Evolutionary conservation across 2,888 invertebrate genomes (phyloP).

Genomic region (Heliconius ismenius): DNA sequence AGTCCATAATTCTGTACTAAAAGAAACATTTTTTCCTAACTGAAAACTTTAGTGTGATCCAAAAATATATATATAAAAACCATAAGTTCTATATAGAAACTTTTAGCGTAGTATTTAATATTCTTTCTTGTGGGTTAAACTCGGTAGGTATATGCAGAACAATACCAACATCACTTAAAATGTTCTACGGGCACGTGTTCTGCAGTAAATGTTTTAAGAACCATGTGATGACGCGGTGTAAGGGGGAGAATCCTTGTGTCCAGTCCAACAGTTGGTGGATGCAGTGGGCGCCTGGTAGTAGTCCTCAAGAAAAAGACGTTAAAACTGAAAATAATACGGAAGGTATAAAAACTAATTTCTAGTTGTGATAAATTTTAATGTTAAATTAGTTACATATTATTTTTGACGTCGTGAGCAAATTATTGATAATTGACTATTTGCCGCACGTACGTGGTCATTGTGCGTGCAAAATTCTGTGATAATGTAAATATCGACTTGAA

Average conservation of each 20-base stretch:
- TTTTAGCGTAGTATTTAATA: no score
- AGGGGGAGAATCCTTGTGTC: constrained; percentile 60
- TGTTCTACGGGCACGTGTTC: constrained; percentile 78
- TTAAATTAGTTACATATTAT: no score
- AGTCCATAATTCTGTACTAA: no score
- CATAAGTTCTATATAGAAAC: no score
- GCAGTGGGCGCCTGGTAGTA: constrained; percentile 66
- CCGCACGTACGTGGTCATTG: no score
- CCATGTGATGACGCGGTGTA: constrained; percentile 65
- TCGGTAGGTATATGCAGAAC: constrained; percentile 70
- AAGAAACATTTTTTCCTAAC: neutral
- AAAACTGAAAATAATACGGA: constrained; percentile 22
- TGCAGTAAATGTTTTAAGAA: constrained; percentile 72
- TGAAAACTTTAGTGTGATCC: neutral
- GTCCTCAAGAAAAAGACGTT: constrained; percentile 48
- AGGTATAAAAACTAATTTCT: neutral
- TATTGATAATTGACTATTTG: no score
- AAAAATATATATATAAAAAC: neutral
- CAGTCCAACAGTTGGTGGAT: constrained; percentile 72
- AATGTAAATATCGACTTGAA: no score
- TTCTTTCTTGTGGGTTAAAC: neutral
- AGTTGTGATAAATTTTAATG: no score
- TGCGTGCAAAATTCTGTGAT: no score
- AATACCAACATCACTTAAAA: constrained; percentile 67
- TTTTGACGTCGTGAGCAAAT: no score